phyloP scores from a whole-genome alignment of 2,113 vertebrate genomes.

The Pholis gunnellus region DNA sequence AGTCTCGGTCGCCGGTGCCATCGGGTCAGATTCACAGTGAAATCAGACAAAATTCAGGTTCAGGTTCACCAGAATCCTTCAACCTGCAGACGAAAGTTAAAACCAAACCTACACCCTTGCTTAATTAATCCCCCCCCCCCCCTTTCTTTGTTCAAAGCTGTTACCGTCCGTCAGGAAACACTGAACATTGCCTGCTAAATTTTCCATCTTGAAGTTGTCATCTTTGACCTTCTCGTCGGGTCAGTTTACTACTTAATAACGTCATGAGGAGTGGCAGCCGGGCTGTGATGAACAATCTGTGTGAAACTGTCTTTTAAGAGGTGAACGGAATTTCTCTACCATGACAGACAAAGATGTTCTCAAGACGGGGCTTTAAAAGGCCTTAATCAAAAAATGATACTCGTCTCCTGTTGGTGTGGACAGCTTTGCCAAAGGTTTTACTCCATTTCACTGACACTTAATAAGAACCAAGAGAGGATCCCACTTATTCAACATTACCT shows the following conservation, averaged over 20 bases:
- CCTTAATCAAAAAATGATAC: constrained; percentile 52
- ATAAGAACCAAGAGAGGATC: constrained; percentile 61
- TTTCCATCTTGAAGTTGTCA: constrained; percentile 40
- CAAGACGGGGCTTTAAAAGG: constrained; percentile 49
- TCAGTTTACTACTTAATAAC: constrained; percentile 40
- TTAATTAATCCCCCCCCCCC: background rate
- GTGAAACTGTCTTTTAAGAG: constrained; percentile 44
- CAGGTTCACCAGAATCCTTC: no score
- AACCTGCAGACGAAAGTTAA: no score
- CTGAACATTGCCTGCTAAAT: constrained; percentile 29
- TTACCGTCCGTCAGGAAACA: background rate
- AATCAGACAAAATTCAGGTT: no score
- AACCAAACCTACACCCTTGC: no score
- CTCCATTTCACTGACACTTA: constrained; percentile 62
- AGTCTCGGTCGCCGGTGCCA: no score
- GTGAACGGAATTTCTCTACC: constrained; percentile 32
- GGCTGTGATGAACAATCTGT: constrained; percentile 49
- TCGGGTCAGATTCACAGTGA: no score
- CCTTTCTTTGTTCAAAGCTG: background rate
- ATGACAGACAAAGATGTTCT: constrained; percentile 67
- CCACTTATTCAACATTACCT: constrained; percentile 68
- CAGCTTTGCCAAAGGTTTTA: constrained; percentile 62
- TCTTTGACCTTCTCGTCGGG: constrained; percentile 66
- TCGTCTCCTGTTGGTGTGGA: constrained; percentile 40
- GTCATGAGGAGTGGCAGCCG: constrained; percentile 51